Conservation (phyloP, 2,888 invertebrate species). For the Diadegma fenestrale region DNA sequence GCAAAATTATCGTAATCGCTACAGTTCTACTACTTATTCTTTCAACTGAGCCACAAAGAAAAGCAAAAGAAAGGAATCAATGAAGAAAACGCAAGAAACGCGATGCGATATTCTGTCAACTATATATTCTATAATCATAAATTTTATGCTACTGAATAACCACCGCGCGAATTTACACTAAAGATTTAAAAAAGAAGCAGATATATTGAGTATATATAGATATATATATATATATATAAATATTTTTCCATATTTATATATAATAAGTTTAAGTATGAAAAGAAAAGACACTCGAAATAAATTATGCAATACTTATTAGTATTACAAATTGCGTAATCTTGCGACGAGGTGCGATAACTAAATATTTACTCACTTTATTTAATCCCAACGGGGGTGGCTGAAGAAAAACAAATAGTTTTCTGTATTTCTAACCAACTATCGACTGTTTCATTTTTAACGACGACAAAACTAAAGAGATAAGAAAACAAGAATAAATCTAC, state of each 20-base stretch:
- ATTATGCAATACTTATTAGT: slow-evolving; percentile 77
- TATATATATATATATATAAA: slow-evolving; percentile 14
- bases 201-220: slow-evolving; percentile 12
- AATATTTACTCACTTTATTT: slow-evolving; percentile 71
- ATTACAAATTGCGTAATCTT: slow-evolving; percentile 77
- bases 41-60: slow-evolving; percentile 72
- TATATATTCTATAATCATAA: slow-evolving; percentile 77
- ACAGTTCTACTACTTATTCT: slow-evolving; percentile 69
- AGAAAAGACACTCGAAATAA: slow-evolving; percentile 75
- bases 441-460: slow-evolving; percentile 34
- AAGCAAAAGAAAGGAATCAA: slow-evolving; percentile 21
- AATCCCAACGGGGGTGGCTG: slow-evolving; percentile 67
- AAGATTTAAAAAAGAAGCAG: slow-evolving; percentile 68
- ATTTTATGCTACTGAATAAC: slow-evolving; percentile 75
- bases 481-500: neutral
- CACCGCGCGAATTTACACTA: slow-evolving; percentile 75
- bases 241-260: slow-evolving; percentile 61
- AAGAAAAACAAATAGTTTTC: slow-evolving; percentile 60
- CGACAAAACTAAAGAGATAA: slow-evolving; percentile 27
- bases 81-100: slow-evolving; percentile 70
- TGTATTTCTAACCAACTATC: slow-evolving; percentile 63
- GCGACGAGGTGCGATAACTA: slow-evolving; percentile 76
- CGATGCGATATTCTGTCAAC: slow-evolving; percentile 79
- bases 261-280: slow-evolving; percentile 74
- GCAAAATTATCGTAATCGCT: slow-evolving; percentile 71